phyloP scores from a whole-genome alignment of 2,797 vertebrate species.

The Anguilla marmorata region DNA sequence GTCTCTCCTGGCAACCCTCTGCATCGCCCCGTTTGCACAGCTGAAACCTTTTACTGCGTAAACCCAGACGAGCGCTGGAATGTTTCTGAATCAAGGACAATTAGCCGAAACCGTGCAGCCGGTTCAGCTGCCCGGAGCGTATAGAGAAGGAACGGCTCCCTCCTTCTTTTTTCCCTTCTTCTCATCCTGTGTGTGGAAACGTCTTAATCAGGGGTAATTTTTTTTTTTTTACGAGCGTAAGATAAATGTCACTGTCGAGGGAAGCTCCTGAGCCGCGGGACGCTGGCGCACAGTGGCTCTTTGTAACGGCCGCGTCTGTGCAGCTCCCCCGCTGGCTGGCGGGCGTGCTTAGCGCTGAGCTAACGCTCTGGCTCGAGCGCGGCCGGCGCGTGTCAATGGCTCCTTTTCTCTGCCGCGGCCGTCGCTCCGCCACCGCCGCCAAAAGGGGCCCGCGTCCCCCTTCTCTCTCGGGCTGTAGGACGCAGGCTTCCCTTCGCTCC shows the following conservation, averaged over 20 bases:
- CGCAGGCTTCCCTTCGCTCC: constrained; percentile 9
- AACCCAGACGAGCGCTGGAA: constrained; percentile 57
- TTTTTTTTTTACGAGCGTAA: background rate
- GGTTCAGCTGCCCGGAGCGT: constrained; percentile 52
- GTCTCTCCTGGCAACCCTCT: constrained; percentile 4
- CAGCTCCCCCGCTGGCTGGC: constrained; percentile 8
- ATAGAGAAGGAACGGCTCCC: constrained; percentile 15
- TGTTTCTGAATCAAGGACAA: constrained; percentile 51
- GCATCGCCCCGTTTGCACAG: constrained; percentile 50
- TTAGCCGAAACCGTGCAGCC: constrained; percentile 48
- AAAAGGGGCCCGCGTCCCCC: constrained; percentile 47
- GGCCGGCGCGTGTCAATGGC: constrained; percentile 61
- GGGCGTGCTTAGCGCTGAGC: constrained; percentile 60
- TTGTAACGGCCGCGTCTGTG: constrained; percentile 47
- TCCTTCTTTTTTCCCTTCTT: background rate
- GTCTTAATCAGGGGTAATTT: background rate
- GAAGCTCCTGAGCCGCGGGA: constrained; percentile 46
- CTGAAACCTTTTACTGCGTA: constrained; percentile 49
- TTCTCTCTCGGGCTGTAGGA: constrained; percentile 50
- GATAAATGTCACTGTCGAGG: background rate
- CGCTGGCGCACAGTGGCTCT: constrained; percentile 56
- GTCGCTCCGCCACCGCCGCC: constrained; percentile 53
- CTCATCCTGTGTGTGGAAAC: background rate
- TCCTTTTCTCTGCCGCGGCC: constrained; percentile 55
- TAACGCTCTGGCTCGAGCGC: constrained; percentile 65